A percentile compares a stretch with the other conserved stretches of the same genome.
Evolutionary conservation across 1,140 invertebrate species (phyloP).

Genomic region (Neodiprion fabricii): DNA sequence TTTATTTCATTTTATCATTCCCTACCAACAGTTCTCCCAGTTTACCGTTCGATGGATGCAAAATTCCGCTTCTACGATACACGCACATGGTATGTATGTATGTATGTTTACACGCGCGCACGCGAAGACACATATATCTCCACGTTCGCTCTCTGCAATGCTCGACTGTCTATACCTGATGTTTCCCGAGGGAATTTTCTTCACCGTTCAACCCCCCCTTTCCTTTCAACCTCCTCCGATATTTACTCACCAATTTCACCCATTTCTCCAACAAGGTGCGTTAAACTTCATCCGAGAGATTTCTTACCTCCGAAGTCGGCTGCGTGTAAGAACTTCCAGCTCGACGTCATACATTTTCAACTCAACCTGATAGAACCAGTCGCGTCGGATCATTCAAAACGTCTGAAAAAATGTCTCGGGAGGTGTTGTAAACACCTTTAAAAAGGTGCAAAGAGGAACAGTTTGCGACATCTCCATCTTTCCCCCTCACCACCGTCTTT

Average conservation of each 20-base stretch:
- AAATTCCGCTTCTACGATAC: not conserved
- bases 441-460: too few relatives aligned
- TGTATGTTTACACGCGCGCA: not conserved
- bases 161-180: not conserved
- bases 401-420: too few relatives aligned
- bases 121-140: too few relatives aligned
- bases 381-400: too few relatives aligned
- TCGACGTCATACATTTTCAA: too few relatives aligned
- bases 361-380: too few relatives aligned
- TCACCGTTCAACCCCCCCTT: not conserved
- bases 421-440: too few relatives aligned
- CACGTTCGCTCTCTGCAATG: too few relatives aligned
- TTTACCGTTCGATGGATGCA: not conserved
- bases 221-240: not conserved
- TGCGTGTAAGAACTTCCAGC: not conserved
- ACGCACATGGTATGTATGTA: not conserved
- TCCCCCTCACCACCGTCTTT: slow-evolving; percentile 29
- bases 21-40: too few relatives aligned
- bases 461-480: not conserved
- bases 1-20: too few relatives aligned
- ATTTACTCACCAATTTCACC: not conserved
- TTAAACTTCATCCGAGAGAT: not conserved
- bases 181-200: not conserved
- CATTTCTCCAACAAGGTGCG: not conserved
- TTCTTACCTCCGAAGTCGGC: not conserved